These are phyloP conservation scores for Dasypus novemcinctus DNA, from an alignment of 2,113 vertebrate species.

Conservation along the genomic window DNA sequence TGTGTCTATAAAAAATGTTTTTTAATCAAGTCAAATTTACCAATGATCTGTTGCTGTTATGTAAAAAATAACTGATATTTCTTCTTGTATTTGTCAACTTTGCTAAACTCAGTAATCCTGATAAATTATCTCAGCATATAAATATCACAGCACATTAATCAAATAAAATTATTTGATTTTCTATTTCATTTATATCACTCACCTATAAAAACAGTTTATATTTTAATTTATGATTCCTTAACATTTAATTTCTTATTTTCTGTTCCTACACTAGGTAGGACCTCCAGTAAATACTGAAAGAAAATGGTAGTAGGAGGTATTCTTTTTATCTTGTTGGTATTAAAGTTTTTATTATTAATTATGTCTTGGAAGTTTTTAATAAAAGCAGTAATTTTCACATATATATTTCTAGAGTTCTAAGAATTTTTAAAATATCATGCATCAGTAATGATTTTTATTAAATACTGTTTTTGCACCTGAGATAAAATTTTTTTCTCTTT, in stretches of 20 bases:
- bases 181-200: not conserved
- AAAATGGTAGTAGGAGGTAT: not conserved
- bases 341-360: not conserved
- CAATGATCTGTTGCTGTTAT: not conserved
- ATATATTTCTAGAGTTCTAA: not conserved
- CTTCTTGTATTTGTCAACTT: not conserved
- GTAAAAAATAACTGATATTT: not conserved
- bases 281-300: not conserved
- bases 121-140: not conserved
- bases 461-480: not conserved
- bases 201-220: not conserved
- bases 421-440: not conserved
- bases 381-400: not conserved
- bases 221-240: not conserved
- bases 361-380: not conserved
- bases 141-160: too few relatives aligned
- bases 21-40: not conserved
- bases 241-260: not conserved
- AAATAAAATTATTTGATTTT: not conserved
- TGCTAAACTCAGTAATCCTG: not conserved
- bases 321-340: not conserved
- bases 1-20: not conserved
- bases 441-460: not conserved
- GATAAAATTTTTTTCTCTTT: not conserved
- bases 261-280: not conserved